Conservation (phyloP, 1,140 invertebrate genomes). For the Anoplolepis gracilipes region DNA sequence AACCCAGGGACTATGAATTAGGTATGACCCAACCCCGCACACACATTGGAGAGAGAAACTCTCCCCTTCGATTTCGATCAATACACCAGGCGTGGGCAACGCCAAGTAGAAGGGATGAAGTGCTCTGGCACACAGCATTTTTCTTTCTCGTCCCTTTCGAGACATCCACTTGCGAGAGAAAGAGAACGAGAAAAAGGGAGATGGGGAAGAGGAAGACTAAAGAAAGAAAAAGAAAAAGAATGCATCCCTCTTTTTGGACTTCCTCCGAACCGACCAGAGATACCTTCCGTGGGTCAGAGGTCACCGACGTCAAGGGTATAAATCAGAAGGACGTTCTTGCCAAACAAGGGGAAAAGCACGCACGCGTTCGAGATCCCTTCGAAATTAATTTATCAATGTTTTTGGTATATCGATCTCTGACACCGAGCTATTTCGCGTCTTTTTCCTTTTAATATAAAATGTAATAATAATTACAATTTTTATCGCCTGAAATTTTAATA, state of each 20-base stretch:
- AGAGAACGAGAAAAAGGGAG: too few relatives aligned
- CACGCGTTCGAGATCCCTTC: constrained; percentile 15
- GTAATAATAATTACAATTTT: constrained; percentile 17
- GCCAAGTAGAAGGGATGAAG: constrained; percentile 61
- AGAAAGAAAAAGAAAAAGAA: too few relatives aligned
- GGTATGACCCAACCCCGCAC: constrained; percentile 73
- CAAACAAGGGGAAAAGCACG: constrained; percentile 57
- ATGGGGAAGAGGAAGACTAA: too few relatives aligned
- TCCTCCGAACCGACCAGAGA: constrained; percentile 7
- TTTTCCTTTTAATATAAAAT: not conserved
- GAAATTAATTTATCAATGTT: constrained; percentile 70
- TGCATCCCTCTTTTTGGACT: constrained; percentile 35
- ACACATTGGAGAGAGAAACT: constrained; percentile 71
- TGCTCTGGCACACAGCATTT: constrained; percentile 43
- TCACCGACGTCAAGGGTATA: constrained; percentile 52
- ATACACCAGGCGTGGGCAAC: constrained; percentile 71
- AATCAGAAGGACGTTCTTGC: constrained; percentile 62
- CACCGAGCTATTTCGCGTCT: not conserved
- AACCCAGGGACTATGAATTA: constrained; percentile 77
- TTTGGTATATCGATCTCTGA: constrained; percentile 1
- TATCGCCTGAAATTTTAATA: constrained; percentile 44
- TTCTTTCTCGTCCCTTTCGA: constrained; percentile 64
- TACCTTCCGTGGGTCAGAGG: constrained; percentile 56
- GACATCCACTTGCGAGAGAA: constrained; percentile 32
- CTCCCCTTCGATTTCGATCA: constrained; percentile 80